Evolutionary conservation across 2,888 invertebrate genomes (phyloP), one percentile per base, ranked within the genome.

Genomic region (Eilema griseolum): DNA sequence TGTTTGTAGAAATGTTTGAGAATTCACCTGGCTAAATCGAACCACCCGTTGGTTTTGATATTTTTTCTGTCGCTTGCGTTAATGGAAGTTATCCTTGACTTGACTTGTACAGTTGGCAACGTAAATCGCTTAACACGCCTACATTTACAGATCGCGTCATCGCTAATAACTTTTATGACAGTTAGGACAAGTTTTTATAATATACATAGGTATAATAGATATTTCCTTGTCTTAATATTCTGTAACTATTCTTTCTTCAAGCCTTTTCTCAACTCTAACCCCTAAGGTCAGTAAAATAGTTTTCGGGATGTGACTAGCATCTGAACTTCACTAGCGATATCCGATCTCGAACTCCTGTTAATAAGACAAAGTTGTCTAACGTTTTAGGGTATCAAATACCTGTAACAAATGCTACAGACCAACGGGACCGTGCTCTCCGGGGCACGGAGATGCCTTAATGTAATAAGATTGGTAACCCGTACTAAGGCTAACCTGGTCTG

Each of bases 61-160:
- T 81, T 80, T 75, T 77, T 83, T 56, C 69, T 77, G 72, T 76
- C 79, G 74, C 69, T 74, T 72, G 59, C 10, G 26, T 52, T 77
- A 80, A 74, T 80, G 67, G 69, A 79, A 70, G 26, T 74, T 52
- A 52, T 52, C 52, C 52, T 52, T 52, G 52, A 20, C 20, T 7
- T 46, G 46, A 46, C 46, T 46, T 46, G 46, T 46, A 46, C 20
- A 4, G 20, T 46, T 20, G 1, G 52, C 52, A 52, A 52, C 52
- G 16, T 20, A 46, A 46, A 20, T 46, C 16, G 41, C 16, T 41
- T 41, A 41, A 41, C 46, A 46, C 20, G 10, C n/a, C 52, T 20
- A 52, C 8, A 46, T 52, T 52, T n/a, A 10, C 10, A n/a, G n/a
- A 52, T 10, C 2, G n/a, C 52, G 10, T n/a, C 5, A 10, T n/a